These are phyloP conservation scores for Cryptotis parvus DNA, from an alignment of 2,113 vertebrate species.

Conservation along the genomic window DNA sequence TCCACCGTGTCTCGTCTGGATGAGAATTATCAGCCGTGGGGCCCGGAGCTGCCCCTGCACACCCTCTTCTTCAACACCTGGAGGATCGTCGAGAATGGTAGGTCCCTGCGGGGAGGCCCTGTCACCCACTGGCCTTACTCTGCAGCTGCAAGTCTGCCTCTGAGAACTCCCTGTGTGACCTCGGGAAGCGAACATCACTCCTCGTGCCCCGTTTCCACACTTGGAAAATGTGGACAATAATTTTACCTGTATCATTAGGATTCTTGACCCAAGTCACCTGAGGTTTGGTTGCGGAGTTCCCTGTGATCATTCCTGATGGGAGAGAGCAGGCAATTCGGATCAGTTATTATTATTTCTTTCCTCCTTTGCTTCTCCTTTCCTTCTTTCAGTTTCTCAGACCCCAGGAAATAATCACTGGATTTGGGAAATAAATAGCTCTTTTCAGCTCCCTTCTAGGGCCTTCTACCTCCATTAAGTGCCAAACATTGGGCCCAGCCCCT, in stretches of 20 bases:
- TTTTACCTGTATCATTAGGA: background rate
- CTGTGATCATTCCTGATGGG: background rate
- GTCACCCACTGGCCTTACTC: background rate
- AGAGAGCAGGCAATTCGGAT: background rate
- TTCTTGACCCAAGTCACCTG: background rate
- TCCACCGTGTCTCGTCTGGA: conserved; percentile 87
- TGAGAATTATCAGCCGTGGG: conserved; percentile 83
- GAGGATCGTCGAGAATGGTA: conserved; percentile 91
- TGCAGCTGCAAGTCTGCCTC: background rate
- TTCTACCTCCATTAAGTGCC: background rate
- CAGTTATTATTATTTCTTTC: background rate
- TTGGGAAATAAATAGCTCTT: conserved; percentile 8
- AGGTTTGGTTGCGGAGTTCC: background rate
- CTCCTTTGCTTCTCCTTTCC: background rate
- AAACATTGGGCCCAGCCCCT: background rate
- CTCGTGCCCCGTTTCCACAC: background rate
- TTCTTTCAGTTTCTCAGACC: background rate
- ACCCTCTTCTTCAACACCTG: conserved; percentile 91
- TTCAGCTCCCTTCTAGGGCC: background rate
- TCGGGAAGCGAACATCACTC: background rate
- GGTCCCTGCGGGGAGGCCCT: background rate
- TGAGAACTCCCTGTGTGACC: background rate
- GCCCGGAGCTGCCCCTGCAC: conserved; percentile 86
- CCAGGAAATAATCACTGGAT: conserved; percentile 2
- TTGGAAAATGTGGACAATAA: background rate